These are phyloP conservation scores for Phacellophora camtschatica DNA, from an alignment of 30 jellyfish, hydroid and myxozoan species.

Conservation along the genomic window DNA sequence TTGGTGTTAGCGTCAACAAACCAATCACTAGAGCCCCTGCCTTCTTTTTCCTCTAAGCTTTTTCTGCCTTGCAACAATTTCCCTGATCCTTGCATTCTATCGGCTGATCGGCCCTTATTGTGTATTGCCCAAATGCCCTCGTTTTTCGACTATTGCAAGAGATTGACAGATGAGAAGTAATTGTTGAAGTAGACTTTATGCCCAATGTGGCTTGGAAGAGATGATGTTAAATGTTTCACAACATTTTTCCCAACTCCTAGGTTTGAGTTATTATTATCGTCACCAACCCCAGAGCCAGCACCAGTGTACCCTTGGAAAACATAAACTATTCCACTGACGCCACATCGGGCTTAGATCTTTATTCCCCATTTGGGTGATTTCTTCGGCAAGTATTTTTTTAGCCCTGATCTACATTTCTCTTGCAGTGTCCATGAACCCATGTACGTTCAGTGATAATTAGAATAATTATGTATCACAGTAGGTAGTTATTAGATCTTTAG, in stretches of 20 bases:
- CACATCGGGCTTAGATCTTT: neutral
- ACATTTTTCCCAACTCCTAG: slow-evolving; percentile 12
- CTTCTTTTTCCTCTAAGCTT: neutral
- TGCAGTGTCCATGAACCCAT: slow-evolving; percentile 9
- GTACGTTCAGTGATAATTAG: no score
- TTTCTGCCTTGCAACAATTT: neutral
- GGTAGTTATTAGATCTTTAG: no score
- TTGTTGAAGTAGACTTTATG: slow-evolving; percentile 18
- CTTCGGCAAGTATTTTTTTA: neutral
- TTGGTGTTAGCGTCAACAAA: neutral
- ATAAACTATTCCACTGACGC: neutral
- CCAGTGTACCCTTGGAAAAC: neutral
- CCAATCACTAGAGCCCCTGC: slow-evolving; percentile 1
- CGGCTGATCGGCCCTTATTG: slow-evolving; percentile 13
- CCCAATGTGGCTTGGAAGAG: neutral
- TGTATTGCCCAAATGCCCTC: slow-evolving; percentile 16
- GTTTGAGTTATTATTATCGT: neutral
- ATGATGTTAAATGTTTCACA: neutral
- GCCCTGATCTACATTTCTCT: neutral
- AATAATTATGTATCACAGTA: no score
- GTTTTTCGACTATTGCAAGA: neutral
- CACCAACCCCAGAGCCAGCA: neutral
- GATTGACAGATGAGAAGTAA: slow-evolving; percentile 30
- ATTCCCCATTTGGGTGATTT: neutral
- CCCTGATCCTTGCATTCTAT: slow-evolving; percentile 19